Percentiles rank a stretch among this genome's conserved stretches.
These are phyloP conservation scores for Carpatolechia fugitivella DNA, from an alignment of 2,888 invertebrate species.

Conservation along the genomic window DNA sequence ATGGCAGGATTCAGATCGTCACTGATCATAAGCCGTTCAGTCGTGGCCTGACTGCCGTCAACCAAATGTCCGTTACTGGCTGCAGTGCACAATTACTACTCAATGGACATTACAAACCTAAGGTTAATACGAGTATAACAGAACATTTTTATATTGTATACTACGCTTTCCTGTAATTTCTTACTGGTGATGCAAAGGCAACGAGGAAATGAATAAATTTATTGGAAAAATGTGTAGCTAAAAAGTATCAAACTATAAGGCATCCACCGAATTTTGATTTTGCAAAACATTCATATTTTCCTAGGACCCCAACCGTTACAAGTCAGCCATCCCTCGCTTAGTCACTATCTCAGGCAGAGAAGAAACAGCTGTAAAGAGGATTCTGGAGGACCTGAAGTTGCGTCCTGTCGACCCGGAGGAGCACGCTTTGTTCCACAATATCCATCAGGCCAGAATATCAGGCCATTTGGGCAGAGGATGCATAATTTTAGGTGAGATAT, in stretches of 20 bases:
- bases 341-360: slow-evolving; percentile 53
- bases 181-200: no score
- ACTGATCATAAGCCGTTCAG: slow-evolving; percentile 72
- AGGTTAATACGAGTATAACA: no score
- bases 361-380: slow-evolving; percentile 39
- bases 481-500: slow-evolving; percentile 51
- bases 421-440: slow-evolving; percentile 54
- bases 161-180: no score
- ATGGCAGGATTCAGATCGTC: slow-evolving; percentile 37
- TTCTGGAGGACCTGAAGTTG: slow-evolving; percentile 47
- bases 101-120: slow-evolving; percentile 50
- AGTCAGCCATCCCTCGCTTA: slow-evolving; percentile 47
- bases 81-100: slow-evolving; percentile 53
- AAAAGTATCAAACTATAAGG: no score
- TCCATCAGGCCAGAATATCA: slow-evolving; percentile 42
- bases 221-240: no score
- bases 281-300: neutral
- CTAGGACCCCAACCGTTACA: slow-evolving; percentile 47
- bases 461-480: slow-evolving; percentile 64
- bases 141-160: no score
- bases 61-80: slow-evolving; percentile 54
- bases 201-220: no score
- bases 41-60: slow-evolving; percentile 65
- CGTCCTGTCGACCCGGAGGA: slow-evolving; percentile 58
- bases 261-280: no score